Evolutionary conservation across 1,140 invertebrate genomes (phyloP).

Genomic region (Saxidomus purpurata): DNA sequence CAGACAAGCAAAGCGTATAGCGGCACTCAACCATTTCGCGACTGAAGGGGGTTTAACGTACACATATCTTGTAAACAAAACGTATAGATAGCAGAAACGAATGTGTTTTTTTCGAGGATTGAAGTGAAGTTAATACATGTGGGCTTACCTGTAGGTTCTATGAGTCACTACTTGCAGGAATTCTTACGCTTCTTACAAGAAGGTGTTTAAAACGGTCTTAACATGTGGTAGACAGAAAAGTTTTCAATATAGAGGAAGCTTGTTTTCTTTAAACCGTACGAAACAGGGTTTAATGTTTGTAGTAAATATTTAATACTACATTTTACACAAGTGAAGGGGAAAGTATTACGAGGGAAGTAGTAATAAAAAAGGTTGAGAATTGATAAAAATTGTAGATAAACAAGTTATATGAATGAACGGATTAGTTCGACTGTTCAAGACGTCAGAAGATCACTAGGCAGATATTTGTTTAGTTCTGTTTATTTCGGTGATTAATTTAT

Average conservation of each 20-base stretch:
- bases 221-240: background rate
- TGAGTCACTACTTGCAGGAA: conserved; percentile 13
- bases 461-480: no score
- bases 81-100: background rate
- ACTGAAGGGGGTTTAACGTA: conserved; percentile 5
- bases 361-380: background rate
- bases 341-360: background rate
- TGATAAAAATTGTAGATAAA: background rate
- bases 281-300: no score
- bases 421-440: background rate
- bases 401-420: background rate
- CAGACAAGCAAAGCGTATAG: background rate
- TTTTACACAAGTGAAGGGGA: background rate
- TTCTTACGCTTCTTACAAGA: background rate
- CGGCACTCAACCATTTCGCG: background rate
- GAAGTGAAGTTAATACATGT: background rate
- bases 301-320: no score
- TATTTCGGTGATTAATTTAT: background rate
- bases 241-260: no score
- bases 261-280: no score
- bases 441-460: background rate
- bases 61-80: background rate
- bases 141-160: background rate
- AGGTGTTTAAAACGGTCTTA: background rate
- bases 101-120: background rate